Evolutionary conservation across 2,113 vertebrate species (phyloP).

Genomic region (Toxotes chatareus): DNA sequence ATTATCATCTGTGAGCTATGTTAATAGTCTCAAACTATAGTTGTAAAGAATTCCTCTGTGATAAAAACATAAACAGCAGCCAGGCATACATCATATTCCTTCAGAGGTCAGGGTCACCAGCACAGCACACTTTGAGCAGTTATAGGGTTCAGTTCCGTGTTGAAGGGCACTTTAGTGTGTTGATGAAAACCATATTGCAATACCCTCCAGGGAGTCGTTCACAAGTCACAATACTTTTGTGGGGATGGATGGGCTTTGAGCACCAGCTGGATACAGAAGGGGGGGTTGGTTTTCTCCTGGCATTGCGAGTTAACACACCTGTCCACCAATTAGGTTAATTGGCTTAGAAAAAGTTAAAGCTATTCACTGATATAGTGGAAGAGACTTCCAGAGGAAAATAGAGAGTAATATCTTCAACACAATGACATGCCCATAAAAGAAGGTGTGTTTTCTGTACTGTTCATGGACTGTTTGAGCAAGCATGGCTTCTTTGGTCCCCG

Average conservation of each 20-base stretch:
- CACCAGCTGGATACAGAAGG: slow-evolving; percentile 43
- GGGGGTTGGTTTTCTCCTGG: slow-evolving; percentile 47
- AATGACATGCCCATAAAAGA: background rate
- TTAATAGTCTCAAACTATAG: background rate
- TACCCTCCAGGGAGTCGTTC: slow-evolving; percentile 53
- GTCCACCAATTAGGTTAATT: slow-evolving; percentile 51
- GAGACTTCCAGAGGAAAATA: background rate
- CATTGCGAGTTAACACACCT: slow-evolving; percentile 57
- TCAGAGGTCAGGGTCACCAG: slow-evolving; percentile 53
- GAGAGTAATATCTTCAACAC: slow-evolving; percentile 4
- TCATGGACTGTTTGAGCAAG: background rate
- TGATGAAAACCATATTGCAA: slow-evolving; percentile 66
- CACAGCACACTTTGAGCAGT: slow-evolving; percentile 34
- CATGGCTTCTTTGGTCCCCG: background rate
- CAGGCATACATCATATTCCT: slow-evolving; percentile 20
- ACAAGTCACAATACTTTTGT: slow-evolving; percentile 53
- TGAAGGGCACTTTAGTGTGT: slow-evolving; percentile 63
- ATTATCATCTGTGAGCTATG: background rate
- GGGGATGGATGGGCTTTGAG: slow-evolving; percentile 47
- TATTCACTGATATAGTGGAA: slow-evolving; percentile 5
- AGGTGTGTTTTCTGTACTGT: background rate
- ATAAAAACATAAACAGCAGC: slow-evolving; percentile 23
- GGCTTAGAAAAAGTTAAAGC: slow-evolving; percentile 24
- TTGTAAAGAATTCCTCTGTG: background rate
- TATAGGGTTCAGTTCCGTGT: slow-evolving; percentile 54